Percentiles rank a stretch among this genome's conserved stretches.
phyloP scores from a whole-genome alignment of 2,888 invertebrate species.

The Nephrotoma flavescens region DNA sequence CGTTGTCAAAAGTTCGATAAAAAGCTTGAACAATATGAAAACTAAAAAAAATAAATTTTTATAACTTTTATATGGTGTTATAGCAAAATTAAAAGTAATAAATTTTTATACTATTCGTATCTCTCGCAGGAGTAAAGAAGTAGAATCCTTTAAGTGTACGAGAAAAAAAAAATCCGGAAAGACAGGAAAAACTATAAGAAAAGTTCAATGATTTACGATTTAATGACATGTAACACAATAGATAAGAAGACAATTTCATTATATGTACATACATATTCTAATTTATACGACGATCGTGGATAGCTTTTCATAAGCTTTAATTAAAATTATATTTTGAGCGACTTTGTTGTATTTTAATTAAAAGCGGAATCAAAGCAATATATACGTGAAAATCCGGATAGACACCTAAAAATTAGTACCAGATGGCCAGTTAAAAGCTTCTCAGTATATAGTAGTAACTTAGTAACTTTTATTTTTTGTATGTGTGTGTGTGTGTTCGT shows the following conservation, averaged over 20 bases:
- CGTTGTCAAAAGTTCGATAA: neutral
- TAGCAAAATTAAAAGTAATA: neutral
- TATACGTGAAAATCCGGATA: neutral
- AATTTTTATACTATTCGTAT: neutral
- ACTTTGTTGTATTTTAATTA: neutral
- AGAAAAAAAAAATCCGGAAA: neutral
- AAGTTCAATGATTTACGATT: neutral
- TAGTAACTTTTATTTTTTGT: neutral
- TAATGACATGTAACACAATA: neutral
- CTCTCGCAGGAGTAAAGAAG: neutral
- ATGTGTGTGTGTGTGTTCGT: neutral
- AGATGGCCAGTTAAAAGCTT: neutral
- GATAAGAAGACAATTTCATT: neutral
- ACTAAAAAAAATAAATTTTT: neutral
- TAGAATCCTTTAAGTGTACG: neutral
- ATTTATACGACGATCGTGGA: neutral
- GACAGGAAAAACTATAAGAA: neutral
- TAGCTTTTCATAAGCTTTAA: neutral
- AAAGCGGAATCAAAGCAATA: neutral
- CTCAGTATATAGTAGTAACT: neutral
- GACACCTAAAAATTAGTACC: neutral
- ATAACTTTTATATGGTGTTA: neutral
- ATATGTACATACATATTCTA: neutral
- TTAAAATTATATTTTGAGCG: neutral
- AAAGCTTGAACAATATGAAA: neutral